phyloP scores from a whole-genome alignment of 2,797 vertebrate genomes.

The Anguilla marmorata region DNA sequence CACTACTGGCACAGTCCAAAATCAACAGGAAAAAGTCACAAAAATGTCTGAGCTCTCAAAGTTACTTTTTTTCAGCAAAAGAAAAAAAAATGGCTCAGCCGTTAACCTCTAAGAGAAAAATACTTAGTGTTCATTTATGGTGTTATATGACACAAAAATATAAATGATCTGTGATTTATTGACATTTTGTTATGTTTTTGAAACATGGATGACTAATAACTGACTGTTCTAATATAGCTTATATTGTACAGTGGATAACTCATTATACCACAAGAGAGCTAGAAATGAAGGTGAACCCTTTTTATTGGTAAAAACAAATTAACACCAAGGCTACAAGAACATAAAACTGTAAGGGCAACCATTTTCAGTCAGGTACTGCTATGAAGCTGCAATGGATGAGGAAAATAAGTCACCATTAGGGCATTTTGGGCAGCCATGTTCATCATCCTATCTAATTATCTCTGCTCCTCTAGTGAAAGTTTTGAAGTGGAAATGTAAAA shows the following conservation, averaged over 20 bases:
- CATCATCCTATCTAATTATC: background rate
- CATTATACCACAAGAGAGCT: background rate
- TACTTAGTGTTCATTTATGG: background rate
- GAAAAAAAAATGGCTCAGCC: background rate
- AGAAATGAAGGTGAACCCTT: background rate
- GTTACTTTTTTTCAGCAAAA: background rate
- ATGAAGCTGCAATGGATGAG: background rate
- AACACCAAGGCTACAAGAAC: background rate
- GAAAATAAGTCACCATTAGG: background rate
- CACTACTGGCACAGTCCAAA: background rate
- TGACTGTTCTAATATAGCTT: too few relatives aligned
- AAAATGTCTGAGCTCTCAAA: background rate
- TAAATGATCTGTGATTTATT: background rate
- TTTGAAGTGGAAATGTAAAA: slow-evolving; percentile 5
- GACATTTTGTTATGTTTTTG: background rate
- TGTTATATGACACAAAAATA: background rate
- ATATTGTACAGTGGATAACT: background rate
- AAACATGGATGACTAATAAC: background rate
- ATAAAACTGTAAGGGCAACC: background rate
- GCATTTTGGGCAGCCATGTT: background rate
- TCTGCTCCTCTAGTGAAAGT: background rate
- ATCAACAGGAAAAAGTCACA: background rate
- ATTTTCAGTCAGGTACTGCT: background rate
- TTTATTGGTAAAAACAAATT: background rate
- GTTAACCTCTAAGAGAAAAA: background rate